Evolutionary conservation across 2,888 invertebrate genomes (phyloP).

Genomic region (Cephus spinipes): DNA sequence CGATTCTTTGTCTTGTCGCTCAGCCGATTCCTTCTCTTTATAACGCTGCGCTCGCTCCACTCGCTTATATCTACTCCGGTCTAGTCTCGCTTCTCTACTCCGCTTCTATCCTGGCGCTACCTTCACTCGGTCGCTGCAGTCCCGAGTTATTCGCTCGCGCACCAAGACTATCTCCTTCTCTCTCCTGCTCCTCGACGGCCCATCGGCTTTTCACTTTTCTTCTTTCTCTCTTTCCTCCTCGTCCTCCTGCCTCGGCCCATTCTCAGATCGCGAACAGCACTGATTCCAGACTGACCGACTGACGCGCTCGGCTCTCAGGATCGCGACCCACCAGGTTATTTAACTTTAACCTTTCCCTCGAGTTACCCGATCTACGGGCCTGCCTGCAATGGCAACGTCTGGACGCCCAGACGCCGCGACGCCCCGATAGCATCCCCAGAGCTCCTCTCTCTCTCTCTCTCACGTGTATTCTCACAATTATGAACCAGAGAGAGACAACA

Average conservation of each 20-base stretch:
- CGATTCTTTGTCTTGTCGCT: slow-evolving; percentile 62
- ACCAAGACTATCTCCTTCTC: slow-evolving; percentile 48
- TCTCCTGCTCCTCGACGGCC: background rate
- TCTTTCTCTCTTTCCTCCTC: background rate
- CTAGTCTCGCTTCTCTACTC: too few relatives aligned
- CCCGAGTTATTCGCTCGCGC: slow-evolving; percentile 42
- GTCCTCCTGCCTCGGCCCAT: too few relatives aligned
- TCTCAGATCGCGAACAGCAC: too few relatives aligned
- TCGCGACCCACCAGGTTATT: background rate
- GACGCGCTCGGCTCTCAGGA: background rate
- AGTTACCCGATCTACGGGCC: background rate
- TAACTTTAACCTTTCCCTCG: slow-evolving; percentile 5
- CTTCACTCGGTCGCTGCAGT: slow-evolving; percentile 23
- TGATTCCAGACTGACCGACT: too few relatives aligned
- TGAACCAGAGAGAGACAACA: too few relatives aligned
- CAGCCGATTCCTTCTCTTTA: slow-evolving; percentile 37
- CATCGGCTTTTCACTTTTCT: background rate
- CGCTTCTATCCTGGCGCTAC: too few relatives aligned
- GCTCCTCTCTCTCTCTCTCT: too few relatives aligned
- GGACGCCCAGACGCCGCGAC: too few relatives aligned
- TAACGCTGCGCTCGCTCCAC: slow-evolving; percentile 31
- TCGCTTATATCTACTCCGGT: too few relatives aligned
- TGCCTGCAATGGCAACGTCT: too few relatives aligned
- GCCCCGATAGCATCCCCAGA: too few relatives aligned
- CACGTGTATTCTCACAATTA: too few relatives aligned